Evolutionary conservation across 2,888 invertebrate genomes (phyloP), one percentile per base, ranked within the genome.

Genomic region (Metellina segmentata): DNA sequence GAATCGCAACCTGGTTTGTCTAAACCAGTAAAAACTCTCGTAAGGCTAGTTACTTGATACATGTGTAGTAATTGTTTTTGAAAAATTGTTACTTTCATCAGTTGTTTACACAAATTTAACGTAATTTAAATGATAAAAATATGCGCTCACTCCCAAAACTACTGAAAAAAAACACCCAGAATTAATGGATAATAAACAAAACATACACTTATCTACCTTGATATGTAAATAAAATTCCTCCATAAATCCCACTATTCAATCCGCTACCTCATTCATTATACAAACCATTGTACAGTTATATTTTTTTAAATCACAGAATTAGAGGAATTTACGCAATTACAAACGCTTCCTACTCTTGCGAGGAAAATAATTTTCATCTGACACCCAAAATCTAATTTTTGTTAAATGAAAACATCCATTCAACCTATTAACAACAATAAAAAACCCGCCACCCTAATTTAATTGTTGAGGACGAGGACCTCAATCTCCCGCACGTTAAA

Each of bases 381-480:
- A 6, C 7, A 61, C 61, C 61, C 61, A 16, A 16, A 61, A 61
- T 6, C 61, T 5, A 34, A 34, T 34, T 34, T 34, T 34, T 34
- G 9, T 61, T 61, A 61, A 16, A 16, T 61, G 61, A 16, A 61
- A 7, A 16, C 61, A 16, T 11, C 61, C 61, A 61, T 16, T 16
- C 61, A 16, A 61, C 16, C 13, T 16, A 16, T 9, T 16, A 16
- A 11, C 13, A 16, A 61, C 61, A 11, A 16, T 16, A 11, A 16
- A 61, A 61, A 61, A 61, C 9, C 61, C 61, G 9, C 61, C 61
- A 16, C 61, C 61, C 61, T 61, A 9, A 61, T 61, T 34, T 79
- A 34, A 61, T 51, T n/a, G 71, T 48, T 13, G 51, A 82, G 71
- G 81, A 20, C 61, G 81, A 61, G 61, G 61, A 81, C 81, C 81